Conservation (phyloP, 2,888 invertebrate genomes). For the Tridacna gigas region DNA sequence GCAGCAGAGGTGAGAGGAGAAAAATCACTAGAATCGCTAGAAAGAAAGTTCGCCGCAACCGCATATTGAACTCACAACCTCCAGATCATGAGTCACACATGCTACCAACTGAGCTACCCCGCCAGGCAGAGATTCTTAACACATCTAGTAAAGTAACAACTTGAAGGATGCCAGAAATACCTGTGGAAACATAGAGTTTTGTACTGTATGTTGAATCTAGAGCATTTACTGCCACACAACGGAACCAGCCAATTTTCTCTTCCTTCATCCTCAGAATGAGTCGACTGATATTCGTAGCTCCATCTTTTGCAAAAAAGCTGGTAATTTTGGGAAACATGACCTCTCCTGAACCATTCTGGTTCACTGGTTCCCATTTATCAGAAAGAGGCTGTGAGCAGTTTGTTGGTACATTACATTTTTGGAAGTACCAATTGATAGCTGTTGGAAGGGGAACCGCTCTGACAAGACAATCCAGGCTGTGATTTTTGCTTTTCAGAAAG, state of each 20-base stretch:
- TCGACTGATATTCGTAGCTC: constrained; percentile 46
- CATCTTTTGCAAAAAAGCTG: constrained; percentile 26
- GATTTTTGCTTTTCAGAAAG: constrained; percentile 49
- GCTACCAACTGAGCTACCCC: too few species aligned
- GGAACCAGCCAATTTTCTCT: constrained; percentile 55
- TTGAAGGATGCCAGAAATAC: neutral
- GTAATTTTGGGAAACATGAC: constrained; percentile 46
- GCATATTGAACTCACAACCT: too few species aligned
- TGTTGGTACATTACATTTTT: constrained; percentile 49
- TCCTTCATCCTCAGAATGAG: constrained; percentile 53
- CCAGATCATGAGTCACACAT: too few species aligned
- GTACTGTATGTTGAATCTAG: constrained; percentile 42
- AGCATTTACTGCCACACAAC: constrained; percentile 59
- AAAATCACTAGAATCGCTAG: too few species aligned
- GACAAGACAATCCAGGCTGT: constrained; percentile 52
- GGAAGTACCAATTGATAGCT: constrained; percentile 66
- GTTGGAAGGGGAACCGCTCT: constrained; percentile 51
- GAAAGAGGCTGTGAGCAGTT: constrained; percentile 31
- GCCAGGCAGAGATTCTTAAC: too few species aligned
- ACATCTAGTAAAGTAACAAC: too few species aligned
- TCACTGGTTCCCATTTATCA: constrained; percentile 55
- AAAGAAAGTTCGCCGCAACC: too few species aligned
- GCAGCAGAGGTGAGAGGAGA: too few species aligned
- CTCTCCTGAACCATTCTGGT: constrained; percentile 28
- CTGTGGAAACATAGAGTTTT: constrained; percentile 58